Evolutionary conservation across 2,113 vertebrate species (phyloP).

Genomic region (Anarrhichthys ocellatus): DNA sequence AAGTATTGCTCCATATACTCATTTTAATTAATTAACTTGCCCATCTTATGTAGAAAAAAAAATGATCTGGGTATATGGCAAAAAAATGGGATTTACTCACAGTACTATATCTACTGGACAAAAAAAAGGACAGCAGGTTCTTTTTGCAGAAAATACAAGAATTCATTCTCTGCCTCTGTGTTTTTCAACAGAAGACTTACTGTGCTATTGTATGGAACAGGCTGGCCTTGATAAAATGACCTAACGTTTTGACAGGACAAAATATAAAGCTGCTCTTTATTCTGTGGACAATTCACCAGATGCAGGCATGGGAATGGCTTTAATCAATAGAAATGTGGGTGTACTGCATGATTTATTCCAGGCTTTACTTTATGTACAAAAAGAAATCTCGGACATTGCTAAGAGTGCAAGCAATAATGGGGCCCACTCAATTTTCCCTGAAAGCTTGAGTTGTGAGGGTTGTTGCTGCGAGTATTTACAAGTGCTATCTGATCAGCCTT

Average conservation of each 20-base stretch:
- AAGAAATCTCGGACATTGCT: conserved; percentile 92
- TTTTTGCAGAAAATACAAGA: conserved; percentile 51
- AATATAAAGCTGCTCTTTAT: conserved; percentile 99
- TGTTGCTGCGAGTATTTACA: conserved; percentile 93
- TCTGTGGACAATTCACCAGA: conserved; percentile 94
- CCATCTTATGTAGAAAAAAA: neutral
- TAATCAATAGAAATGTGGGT: conserved; percentile 98
- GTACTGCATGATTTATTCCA: conserved; percentile 87
- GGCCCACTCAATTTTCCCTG: conserved; percentile 93
- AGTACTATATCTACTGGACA: conserved; percentile 10
- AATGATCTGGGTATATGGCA: neutral
- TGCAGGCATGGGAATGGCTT: conserved; percentile 93
- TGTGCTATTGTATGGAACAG: conserved; percentile 66
- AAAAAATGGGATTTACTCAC: neutral
- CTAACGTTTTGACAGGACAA: conserved; percentile 97
- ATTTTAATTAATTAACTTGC: neutral
- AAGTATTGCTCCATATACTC: too few species aligned
- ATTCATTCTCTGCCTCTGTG: conserved; percentile 57
- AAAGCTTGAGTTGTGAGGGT: conserved; percentile 94
- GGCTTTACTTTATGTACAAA: conserved; percentile 68
- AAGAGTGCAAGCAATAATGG: conserved; percentile 91
- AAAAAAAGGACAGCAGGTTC: conserved; percentile 54
- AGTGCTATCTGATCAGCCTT: conserved; percentile 97
- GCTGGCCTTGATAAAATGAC: conserved; percentile 75
- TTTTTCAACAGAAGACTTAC: conserved; percentile 74